A percentile compares a stretch with the other conserved stretches of the same genome.
Evolutionary conservation across 2,797 vertebrate species (phyloP).

Genomic region (Cryptoblepharus egeriae): DNA sequence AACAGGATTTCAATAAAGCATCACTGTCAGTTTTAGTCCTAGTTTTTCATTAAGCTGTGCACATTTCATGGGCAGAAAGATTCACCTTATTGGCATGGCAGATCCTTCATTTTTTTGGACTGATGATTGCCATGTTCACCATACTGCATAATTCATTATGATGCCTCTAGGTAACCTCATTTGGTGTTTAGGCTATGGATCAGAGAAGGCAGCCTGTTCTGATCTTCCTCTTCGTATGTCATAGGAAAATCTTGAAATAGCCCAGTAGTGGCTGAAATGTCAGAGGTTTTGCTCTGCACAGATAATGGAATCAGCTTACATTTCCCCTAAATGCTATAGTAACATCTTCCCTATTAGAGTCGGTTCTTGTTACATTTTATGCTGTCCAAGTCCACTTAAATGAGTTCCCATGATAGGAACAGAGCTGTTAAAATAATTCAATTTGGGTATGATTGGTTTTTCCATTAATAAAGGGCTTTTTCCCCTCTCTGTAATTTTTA

Average conservation of each 20-base stretch:
- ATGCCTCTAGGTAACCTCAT: slow-evolving; percentile 31
- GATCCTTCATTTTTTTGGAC: slow-evolving; percentile 17
- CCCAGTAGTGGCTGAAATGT: slow-evolving; percentile 62
- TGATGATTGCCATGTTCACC: slow-evolving; percentile 11
- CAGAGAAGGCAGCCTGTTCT: slow-evolving; percentile 15
- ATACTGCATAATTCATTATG: slow-evolving; percentile 28
- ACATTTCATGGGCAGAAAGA: slow-evolving; percentile 11
- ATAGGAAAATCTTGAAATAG: slow-evolving; percentile 58
- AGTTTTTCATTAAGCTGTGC: background rate
- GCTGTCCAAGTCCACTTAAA: slow-evolving; percentile 65
- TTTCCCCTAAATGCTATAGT: slow-evolving; percentile 56
- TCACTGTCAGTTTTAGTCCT: background rate
- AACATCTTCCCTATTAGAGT: slow-evolving; percentile 73
- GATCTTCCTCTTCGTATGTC: slow-evolving; percentile 34
- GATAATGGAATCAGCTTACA: slow-evolving; percentile 70
- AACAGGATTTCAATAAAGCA: background rate
- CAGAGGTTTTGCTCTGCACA: slow-evolving; percentile 61
- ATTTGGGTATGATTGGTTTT: slow-evolving; percentile 48
- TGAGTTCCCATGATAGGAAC: slow-evolving; percentile 61
- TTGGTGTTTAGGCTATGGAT: slow-evolving; percentile 12
- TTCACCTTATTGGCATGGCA: slow-evolving; percentile 1
- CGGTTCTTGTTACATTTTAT: slow-evolving; percentile 67
- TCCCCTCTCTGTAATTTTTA: slow-evolving; percentile 32
- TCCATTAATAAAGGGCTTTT: slow-evolving; percentile 46
- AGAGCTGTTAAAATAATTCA: slow-evolving; percentile 64